Evolutionary conservation across 2,888 invertebrate genomes (phyloP).

Genomic region (Congeria kusceri): DNA sequence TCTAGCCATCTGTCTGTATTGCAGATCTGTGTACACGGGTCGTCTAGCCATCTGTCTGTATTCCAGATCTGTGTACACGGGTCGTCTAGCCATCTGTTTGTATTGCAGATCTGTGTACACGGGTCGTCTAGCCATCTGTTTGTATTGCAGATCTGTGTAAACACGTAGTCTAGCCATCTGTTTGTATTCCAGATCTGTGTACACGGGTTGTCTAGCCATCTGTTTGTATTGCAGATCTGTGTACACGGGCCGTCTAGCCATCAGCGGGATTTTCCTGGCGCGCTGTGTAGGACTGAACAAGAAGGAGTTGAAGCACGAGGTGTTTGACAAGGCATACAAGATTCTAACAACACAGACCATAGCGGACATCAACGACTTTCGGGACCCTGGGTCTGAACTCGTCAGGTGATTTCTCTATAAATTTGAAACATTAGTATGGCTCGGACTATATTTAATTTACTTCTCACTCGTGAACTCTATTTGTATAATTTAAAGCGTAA

Average conservation of each 20-base stretch:
- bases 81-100: too few species aligned
- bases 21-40: too few species aligned
- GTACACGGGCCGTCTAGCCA: constrained; percentile 70
- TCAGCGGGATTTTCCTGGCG: constrained; percentile 71
- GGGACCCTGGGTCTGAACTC: constrained; percentile 71
- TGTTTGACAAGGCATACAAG: constrained; percentile 72
- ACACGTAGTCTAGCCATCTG: background rate
- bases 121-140: background rate
- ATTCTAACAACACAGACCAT: constrained; percentile 67
- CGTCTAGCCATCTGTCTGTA: too few species aligned
- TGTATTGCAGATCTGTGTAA: background rate
- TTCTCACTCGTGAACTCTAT: too few species aligned
- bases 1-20: too few species aligned
- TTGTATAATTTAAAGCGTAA: too few species aligned
- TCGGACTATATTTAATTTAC: too few species aligned
- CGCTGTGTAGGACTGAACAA: constrained; percentile 74
- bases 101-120: too few species aligned
- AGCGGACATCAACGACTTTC: constrained; percentile 68
- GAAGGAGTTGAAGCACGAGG: constrained; percentile 76
- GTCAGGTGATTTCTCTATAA: constrained; percentile 65
- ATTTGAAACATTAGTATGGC: too few species aligned
- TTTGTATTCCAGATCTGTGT: background rate
- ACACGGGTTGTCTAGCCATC: too few species aligned
- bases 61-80: too few species aligned
- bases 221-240: constrained; percentile 64